Evolutionary conservation across 2,888 invertebrate genomes (phyloP), one percentile per base, ranked within the genome.

Genomic region (Mellilla xanthometata): DNA sequence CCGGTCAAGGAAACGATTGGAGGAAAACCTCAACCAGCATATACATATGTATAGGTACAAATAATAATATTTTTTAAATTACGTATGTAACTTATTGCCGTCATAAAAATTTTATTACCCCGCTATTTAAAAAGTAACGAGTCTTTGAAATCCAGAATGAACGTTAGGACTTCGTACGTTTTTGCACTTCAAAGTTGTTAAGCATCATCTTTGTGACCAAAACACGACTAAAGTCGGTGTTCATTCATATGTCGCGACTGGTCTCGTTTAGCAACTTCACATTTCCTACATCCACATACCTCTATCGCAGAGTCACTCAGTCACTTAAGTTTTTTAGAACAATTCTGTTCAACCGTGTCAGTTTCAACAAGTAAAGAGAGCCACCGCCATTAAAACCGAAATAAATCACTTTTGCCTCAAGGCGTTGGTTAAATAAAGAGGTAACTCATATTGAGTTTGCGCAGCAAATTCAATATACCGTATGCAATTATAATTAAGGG

Each of bases 1-100:
- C 65, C 68, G 81, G 81, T 83, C 84, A 86, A 84, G 84, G 85
- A 77, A 81, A 80, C 71, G 47, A 42, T 58, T 57, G 59, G 63
- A 75, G 71, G 68, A 79, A 81, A 78, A 76, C 67, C 65, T 63
- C 68, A 62, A 59, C 52, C 47, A 52, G 54, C 45, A 56, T 54
- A 42, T 62, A 56, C 42, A 51, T 49, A n/a, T n/a, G n/a, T n/a
- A n/a, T n/a, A n/a, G n/a, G n/a, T n/a, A n/a, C n/a, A n/a, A n/a
- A n/a, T n/a, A n/a, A n/a, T n/a, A n/a, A n/a, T n/a, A n/a, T n/a
- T n/a, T 54, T 62, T 65, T 65, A 57, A 56, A 60, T 62, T 49
- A 54, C 54, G 44, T 41, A 52, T 52, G 49, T 57, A 61, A 61
- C 48, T 39, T 51, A 51, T 50, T 60, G 56, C 45, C 42, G 49